Evolutionary conservation across 2,797 vertebrate species (phyloP), one percentile per base, ranked within the genome.

Genomic region (Selene dorsalis): DNA sequence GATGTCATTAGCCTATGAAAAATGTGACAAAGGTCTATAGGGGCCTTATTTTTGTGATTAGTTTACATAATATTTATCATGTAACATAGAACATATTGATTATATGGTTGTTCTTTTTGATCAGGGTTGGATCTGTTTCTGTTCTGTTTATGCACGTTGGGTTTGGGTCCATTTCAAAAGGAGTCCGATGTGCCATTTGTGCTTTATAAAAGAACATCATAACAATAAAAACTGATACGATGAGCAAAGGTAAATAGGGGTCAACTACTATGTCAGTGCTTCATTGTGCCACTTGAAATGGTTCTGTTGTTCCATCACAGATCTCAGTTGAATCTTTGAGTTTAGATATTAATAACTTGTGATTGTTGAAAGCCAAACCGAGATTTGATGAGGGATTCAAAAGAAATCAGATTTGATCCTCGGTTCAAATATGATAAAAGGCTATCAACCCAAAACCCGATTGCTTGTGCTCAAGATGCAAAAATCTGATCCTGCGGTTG

Each of bases 401-500:
- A 65, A 58, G 32, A 57, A 28, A 73, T 60, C 16, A 9, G 61
- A 76, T 73, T 75, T 38, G 22, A 67, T 71, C 17, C 45, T 38
- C 38, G 45, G 66, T 80, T 73, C 16, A 57, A 48, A 48, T 67
- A 48, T 43, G 26, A 82, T 82, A 45, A 39, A 72, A 71, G 47
- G 45, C 75, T 53, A 26, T 72, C 43, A 16, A 78, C 65, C 32
- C 59, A 58, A 13, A 55, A 41, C n/a, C 10, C 2, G 26, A 39
- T 69, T 52, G 39, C 55, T 28, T 1, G 60, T 26, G 75, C 73
- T 75, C 28, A 66, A 68, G 84, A 84, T 78, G 53, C 75, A 82
- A 68, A 86, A 70, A 73, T 71, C 35, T 39, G 69, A 86, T 83
- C 64, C 69, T 13, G 68, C 13, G 24, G 69, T 79, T 66, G 61